phyloP scores from a whole-genome alignment of 2,797 vertebrate genomes.

The Eulemur coronatus region DNA sequence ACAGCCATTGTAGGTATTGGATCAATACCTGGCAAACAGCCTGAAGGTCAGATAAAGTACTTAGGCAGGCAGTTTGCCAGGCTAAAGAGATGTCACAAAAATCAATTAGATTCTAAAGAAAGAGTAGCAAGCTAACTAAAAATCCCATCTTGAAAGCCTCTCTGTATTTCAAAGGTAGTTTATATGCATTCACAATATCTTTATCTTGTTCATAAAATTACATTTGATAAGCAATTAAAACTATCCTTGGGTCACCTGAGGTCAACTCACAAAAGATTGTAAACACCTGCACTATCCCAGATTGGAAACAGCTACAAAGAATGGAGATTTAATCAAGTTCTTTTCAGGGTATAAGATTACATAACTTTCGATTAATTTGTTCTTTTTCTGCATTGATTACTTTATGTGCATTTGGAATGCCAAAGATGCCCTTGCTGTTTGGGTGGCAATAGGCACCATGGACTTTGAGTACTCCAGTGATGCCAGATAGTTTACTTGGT shows the following conservation, averaged over 20 bases:
- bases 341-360: constrained; percentile 59
- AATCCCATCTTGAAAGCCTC: constrained; percentile 86
- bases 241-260: constrained; percentile 77
- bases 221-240: constrained; percentile 86
- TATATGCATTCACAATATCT: constrained; percentile 84
- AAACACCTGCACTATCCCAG: constrained; percentile 76
- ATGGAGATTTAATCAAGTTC: constrained; percentile 62
- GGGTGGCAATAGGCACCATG: constrained; percentile 76
- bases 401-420: constrained; percentile 69
- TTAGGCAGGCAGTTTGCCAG: constrained; percentile 90
- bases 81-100: constrained; percentile 91
- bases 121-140: constrained; percentile 87
- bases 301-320: constrained; percentile 58
- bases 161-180: constrained; percentile 85
- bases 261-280: constrained; percentile 66
- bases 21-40: constrained; percentile 88
- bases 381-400: constrained; percentile 79
- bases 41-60: constrained; percentile 91
- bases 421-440: constrained; percentile 75
- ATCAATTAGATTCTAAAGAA: constrained; percentile 91
- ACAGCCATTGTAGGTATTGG: constrained; percentile 81
- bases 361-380: constrained; percentile 78
- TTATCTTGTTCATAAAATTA: constrained; percentile 87
- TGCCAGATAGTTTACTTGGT: constrained; percentile 81
- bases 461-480: constrained; percentile 72